A percentile compares a stretch with the other conserved stretches of the same genome.
Evolutionary conservation across 1,140 invertebrate genomes (phyloP).

Genomic region (Magallana ariakensis): DNA sequence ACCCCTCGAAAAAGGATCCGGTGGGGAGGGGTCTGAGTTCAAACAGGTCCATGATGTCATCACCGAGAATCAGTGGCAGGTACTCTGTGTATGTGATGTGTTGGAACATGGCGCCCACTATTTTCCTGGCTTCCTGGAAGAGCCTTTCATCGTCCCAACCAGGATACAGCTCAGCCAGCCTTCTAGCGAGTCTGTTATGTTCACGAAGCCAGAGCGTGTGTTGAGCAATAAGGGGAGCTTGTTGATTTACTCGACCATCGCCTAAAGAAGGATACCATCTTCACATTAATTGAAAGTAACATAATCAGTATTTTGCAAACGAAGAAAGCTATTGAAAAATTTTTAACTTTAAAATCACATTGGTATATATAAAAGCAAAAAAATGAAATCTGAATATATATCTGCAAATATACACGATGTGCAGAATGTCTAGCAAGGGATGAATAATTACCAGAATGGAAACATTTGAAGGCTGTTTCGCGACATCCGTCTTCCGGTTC

Average conservation of each 20-base stretch:
- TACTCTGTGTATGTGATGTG: constrained; percentile 92
- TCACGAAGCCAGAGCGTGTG: constrained; percentile 32
- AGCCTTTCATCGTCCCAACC: constrained; percentile 97
- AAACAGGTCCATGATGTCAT: background rate
- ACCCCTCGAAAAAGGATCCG: background rate
- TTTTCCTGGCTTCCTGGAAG: constrained; percentile 91
- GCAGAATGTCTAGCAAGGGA: background rate
- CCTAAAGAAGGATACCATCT: background rate
- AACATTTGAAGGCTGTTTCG: background rate
- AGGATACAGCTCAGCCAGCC: background rate
- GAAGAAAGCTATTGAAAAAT: no score
- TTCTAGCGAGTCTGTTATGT: constrained; percentile 34
- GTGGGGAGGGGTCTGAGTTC: background rate
- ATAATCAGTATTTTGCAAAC: no score
- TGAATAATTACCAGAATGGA: background rate
- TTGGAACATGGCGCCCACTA: constrained; percentile 89
- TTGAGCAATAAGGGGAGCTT: background rate
- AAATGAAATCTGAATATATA: no score
- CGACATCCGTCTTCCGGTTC: constrained; percentile 7
- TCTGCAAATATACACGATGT: no score
- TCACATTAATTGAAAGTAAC: no score
- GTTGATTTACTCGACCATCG: constrained; percentile 8
- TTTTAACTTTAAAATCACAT: no score
- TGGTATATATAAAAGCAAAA: no score
- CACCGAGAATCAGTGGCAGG: constrained; percentile 87